Evolutionary conservation across 2,888 invertebrate species (phyloP), one percentile per base, ranked within the genome.

Genomic region (Dolichomitus sp.): DNA sequence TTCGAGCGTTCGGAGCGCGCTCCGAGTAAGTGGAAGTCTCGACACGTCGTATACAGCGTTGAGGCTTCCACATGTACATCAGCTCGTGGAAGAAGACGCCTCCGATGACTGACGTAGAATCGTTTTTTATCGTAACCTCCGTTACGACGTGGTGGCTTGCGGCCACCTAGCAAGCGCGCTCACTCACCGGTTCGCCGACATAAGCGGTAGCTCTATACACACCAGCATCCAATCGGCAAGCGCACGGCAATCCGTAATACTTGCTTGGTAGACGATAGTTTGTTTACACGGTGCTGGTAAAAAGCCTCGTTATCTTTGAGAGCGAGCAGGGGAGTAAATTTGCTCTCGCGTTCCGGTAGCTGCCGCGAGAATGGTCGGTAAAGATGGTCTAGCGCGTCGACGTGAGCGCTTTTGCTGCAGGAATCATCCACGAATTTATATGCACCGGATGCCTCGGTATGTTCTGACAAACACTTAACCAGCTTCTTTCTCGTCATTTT

Each of bases 1-100:
- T 73, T 80, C 68, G 68, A 76, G 45, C 68, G 74, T 57, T 70
- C 50, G 66, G 66, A 84, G 59, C 57, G 6, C 82, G 84, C 80
- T 85, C 80, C 65, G 78, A 84, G 85, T 87, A 87, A 89, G 89
- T 89, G 88, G 87, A 87, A 88, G 87, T 86, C 87, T 89, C 87
- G 87, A 87, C 89, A 88, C 88, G 86, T 88, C 87, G 84, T 86
- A 42, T 19, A 65, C 37, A 81, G 73, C 73, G 75, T 66, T 73
- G 65, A 57, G 73, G 19, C 57, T 30, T 72, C 57, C 45, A 54
- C 65, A 72, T 57, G 63, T 9, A 69, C 37, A 61, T 68, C 52
- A 73, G 42, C 70, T 74, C 75, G 79, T 79, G 83, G 50, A 76
- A 61, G 72, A 72, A 76, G 76, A 77, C 77, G 80, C 76, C 69